Percentiles rank a stretch among this genome's conserved stretches.
These are phyloP conservation scores for Megaleporinus macrocephalus DNA, from an alignment of 2,113 vertebrate species.

Conservation along the genomic window DNA sequence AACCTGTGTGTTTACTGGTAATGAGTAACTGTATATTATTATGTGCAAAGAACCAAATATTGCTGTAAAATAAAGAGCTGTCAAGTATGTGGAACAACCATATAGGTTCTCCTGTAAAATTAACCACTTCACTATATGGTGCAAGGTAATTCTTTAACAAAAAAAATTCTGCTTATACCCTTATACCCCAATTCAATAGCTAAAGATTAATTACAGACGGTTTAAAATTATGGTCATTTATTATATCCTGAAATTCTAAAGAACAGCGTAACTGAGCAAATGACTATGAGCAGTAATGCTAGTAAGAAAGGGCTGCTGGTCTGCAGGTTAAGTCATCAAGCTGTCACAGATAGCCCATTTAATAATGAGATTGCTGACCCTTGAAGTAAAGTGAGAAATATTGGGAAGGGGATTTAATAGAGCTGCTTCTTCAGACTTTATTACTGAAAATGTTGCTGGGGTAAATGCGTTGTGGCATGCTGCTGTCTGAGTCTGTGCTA, in stretches of 20 bases:
- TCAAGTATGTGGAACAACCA: not conserved
- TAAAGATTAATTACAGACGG: not conserved
- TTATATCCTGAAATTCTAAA: not conserved
- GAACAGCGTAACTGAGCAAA: not conserved
- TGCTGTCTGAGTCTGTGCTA: too few species aligned
- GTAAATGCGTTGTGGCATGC: not conserved
- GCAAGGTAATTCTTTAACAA: not conserved
- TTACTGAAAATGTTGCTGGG: not conserved
- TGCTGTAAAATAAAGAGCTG: not conserved
- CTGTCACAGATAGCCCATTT: not conserved
- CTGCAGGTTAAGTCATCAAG: conserved; percentile 2
- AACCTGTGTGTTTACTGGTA: not conserved
- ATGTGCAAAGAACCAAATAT: not conserved
- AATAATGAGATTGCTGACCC: conserved; percentile 5
- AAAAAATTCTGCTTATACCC: not conserved
- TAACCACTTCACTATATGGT: not conserved
- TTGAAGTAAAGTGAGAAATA: conserved; percentile 24
- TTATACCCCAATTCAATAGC: not conserved
- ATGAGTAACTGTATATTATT: too few species aligned
- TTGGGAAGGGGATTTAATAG: not conserved
- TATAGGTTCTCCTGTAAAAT: not conserved
- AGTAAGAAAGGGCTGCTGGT: not conserved
- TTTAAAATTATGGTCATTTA: not conserved
- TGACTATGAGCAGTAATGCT: not conserved
- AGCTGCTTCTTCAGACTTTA: not conserved